Evolutionary conservation across 1,140 invertebrate genomes (phyloP), one percentile per base, ranked within the genome.

Genomic region (Drosophila seguyi): DNA sequence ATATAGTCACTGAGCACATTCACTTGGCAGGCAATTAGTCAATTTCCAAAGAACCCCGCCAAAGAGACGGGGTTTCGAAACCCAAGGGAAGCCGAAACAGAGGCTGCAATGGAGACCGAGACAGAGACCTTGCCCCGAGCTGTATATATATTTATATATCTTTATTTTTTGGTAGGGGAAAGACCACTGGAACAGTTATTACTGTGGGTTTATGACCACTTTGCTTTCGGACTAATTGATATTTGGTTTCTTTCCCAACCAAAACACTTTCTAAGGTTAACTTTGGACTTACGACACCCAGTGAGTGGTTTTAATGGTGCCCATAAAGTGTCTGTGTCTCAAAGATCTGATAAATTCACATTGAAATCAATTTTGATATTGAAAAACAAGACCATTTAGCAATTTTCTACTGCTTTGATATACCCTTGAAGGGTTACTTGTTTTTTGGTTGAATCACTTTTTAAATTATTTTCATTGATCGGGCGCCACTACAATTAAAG

Each of bases 21-120:
- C 63, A 71, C 41, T 71, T 4, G 56, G 66, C 75, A 76, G 63
- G 36, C 80, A 88, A 87, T 88, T 88, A 80, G 66, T 69, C 62
- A 87, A 88, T 83, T 80, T 69, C 56, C 47, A 25, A 66, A 63
- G 50, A 76, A 56, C 50, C 58, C 58, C 48, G 14, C 42, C 25
- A 44, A 38, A 48, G 63, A 38, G 57, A 25, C 42, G 25, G 22
- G 25, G 18, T 47, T 7, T 27, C 48, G 22, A 27, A 39, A 29
- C 39, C 20, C 14, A 47, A 38, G 31, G 34, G 52, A 55, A 38
- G 31, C 52, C 10, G 31, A 22, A 11, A 11, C 20, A 50, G 58
- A 60, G 20, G 22, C 55, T 18, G n/a, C 3, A 13, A 45, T 4
- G 13, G 31, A 36, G 31, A 8, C 20, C 50, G 57, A 34, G 29